These are phyloP conservation scores for Ia io DNA, from an alignment of 2,113 vertebrate genomes.

Conservation along the genomic window DNA sequence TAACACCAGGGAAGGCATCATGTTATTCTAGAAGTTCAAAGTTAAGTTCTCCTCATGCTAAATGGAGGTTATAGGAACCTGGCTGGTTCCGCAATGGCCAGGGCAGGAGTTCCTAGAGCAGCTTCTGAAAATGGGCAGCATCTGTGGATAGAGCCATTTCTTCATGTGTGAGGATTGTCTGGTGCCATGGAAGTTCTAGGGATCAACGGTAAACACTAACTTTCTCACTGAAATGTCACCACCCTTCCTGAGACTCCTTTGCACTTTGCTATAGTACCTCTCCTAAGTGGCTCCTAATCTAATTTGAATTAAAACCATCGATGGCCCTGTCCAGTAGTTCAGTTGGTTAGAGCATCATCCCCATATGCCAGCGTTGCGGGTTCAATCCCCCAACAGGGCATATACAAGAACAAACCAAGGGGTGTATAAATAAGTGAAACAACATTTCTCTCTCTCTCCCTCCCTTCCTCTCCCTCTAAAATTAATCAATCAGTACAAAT, in stretches of 20 bases:
- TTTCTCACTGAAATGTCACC: not conserved
- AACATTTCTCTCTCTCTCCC: not conserved
- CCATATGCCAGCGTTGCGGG: not conserved
- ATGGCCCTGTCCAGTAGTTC: not conserved
- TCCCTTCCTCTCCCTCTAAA: not conserved
- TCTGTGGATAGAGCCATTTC: not conserved
- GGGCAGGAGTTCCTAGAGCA: not conserved
- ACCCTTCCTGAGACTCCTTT: not conserved
- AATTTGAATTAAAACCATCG: not conserved
- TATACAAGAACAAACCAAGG: not conserved
- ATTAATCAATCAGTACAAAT: not conserved
- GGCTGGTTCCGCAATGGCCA: no score
- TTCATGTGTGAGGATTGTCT: no score
- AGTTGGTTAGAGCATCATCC: not conserved
- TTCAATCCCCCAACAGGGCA: not conserved
- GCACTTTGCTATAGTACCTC: not conserved
- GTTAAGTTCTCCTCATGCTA: not conserved
- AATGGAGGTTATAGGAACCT: not conserved
- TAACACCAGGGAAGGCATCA: not conserved
- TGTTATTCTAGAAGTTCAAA: not conserved
- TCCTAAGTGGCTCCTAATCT: not conserved
- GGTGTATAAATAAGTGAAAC: not conserved
- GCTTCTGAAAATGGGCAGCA: not conserved
- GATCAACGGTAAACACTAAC: not conserved
- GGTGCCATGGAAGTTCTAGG: not conserved